Base-by-base conservation (phyloP, 2,113 vertebrate species). In the Indicator maculatus region DNA sequence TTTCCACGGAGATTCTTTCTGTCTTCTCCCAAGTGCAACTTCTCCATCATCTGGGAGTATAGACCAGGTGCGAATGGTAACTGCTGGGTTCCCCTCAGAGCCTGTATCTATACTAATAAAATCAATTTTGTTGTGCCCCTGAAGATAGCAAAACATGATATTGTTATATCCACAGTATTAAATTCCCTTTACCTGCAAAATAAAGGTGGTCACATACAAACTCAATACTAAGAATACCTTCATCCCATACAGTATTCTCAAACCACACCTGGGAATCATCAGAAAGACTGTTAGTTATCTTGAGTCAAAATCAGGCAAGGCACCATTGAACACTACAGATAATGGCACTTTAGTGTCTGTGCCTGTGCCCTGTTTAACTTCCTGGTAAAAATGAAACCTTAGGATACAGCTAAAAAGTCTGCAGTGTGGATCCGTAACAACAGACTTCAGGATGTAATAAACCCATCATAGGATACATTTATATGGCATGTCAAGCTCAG, bases 391-490 rank as follows among this genome's bases (percentile, higher is more conserved):
- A 93, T 33, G 92, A 96, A 95, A 93, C 83, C 80, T 88, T 83
- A 92, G 45, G 90, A 93, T 67, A 72, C 52, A 83, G 56, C 88
- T 95, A 86, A 95, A 73, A 93, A 33, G 86, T 90, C 88, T 95
- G 73, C 58, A 93, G 92, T 75, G 92, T 95, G 88, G 80, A 92
- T 90, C 70, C 80, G 83, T 92, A 96, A 94, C 41, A 94, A 90
- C 92, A 93, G 88, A 58, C 80, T 88, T 95, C 96, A 96, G 95
- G 96, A 95, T 94, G 93, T 88, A 96, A 94, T 96, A 96, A 96
- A 96, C 92, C 88, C 95, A 96, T 96, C 95, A 93, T 96, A 95
- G 94, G 95, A 96, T 95, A 90, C 93, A 90, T 86, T 96, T 96
- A 96, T 96, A 96, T 61, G 94, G 88, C 92, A 83, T 96, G 96